A percentile compares a stretch with the other conserved stretches of the same genome.
phyloP scores from a whole-genome alignment of 1,140 invertebrate genomes.

The Drosophila melanica region DNA sequence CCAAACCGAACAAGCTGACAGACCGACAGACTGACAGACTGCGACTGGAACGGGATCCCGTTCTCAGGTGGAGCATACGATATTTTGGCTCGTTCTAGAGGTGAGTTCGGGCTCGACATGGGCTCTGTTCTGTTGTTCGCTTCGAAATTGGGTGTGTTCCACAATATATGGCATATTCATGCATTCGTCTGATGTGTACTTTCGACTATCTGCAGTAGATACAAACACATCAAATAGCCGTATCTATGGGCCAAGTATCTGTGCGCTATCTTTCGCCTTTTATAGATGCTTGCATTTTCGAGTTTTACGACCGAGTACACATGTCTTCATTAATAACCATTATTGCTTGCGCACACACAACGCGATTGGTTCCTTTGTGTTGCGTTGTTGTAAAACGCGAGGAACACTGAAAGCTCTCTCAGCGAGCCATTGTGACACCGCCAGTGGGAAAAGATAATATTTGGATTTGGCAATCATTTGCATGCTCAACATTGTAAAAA shows the following conservation, averaged over 20 bases:
- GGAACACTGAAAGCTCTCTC: conserved; percentile 29
- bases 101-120: not conserved
- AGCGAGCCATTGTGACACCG: not conserved
- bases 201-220: conserved; percentile 53
- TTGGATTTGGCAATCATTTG: conserved; percentile 37
- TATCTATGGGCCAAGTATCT: conserved; percentile 19
- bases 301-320: conserved; percentile 71
- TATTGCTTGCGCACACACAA: conserved; percentile 58
- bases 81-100: conserved; percentile 15
- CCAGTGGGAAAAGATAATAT: conserved; percentile 46
- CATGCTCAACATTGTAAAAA: conserved; percentile 4
- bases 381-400: conserved; percentile 39
- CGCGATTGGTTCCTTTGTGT: conserved; percentile 52
- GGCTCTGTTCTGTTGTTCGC: conserved; percentile 38
- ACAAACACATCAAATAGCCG: not conserved
- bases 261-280: conserved; percentile 26
- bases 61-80: conserved; percentile 54
- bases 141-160: conserved; percentile 67
- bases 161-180: conserved; percentile 67
- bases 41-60: conserved; percentile 6
- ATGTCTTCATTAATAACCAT: conserved; percentile 78
- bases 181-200: conserved; percentile 47
- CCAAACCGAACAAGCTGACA: conserved; percentile 48
- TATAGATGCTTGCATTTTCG: conserved; percentile 67
- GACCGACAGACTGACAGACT: conserved; percentile 34